These are phyloP conservation scores for Diglossa brunneiventris DNA, from an alignment of 2,113 vertebrate genomes.

Conservation along the genomic window DNA sequence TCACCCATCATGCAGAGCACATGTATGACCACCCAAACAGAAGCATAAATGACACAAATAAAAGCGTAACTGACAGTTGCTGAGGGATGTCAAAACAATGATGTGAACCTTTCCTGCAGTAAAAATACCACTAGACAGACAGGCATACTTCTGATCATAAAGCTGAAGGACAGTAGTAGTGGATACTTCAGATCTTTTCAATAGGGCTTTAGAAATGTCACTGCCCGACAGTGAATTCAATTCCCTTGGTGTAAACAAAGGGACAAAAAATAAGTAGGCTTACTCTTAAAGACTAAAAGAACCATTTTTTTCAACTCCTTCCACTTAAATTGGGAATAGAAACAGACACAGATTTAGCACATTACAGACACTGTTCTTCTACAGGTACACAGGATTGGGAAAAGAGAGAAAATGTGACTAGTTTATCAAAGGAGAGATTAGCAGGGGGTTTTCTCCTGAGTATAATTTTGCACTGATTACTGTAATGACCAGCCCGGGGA, in stretches of 20 bases:
- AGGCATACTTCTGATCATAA: neutral
- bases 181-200: neutral
- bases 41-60: slow-evolving; percentile 26
- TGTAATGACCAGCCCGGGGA: neutral
- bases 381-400: neutral
- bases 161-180: neutral
- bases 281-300: neutral
- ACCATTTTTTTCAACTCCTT: neutral
- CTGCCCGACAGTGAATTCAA: neutral
- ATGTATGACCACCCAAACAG: neutral
- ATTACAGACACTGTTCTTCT: neutral
- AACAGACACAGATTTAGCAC: neutral
- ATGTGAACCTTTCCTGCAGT: neutral
- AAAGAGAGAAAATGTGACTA: neutral
- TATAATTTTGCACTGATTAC: neutral
- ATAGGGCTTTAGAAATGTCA: neutral
- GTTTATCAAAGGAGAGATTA: neutral
- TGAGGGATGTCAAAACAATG: slow-evolving; percentile 33
- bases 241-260: neutral
- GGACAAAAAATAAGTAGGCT: neutral
- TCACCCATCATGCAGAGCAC: neutral
- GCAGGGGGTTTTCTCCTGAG: neutral
- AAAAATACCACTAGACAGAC: slow-evolving; percentile 3
- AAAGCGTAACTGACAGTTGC: slow-evolving; percentile 19
- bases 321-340: neutral